Evolutionary conservation across 2,797 vertebrate species (phyloP).

Genomic region (Sebastes goodei): DNA sequence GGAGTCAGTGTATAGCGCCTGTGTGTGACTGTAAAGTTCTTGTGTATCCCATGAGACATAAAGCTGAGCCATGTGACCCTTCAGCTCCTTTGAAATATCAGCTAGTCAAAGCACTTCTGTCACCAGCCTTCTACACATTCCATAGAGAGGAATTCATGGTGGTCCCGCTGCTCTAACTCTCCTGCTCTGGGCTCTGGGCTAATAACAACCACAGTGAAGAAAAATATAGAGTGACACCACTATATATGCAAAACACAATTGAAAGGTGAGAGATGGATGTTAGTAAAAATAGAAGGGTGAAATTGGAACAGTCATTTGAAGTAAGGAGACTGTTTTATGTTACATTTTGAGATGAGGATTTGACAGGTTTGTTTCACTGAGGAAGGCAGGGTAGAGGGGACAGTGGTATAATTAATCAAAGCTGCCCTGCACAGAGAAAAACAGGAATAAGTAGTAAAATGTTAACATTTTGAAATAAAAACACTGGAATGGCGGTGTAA

Average conservation of each 20-base stretch:
- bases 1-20: neutral
- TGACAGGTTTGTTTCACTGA: neutral
- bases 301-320: neutral
- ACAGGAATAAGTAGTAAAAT: neutral
- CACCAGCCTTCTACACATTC: slow-evolving; percentile 15
- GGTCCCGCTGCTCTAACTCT: neutral
- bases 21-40: neutral
- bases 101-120: slow-evolving; percentile 22
- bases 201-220: slow-evolving; percentile 5
- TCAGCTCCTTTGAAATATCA: slow-evolving; percentile 33
- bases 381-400: neutral
- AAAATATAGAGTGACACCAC: neutral
- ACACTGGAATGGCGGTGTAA: neutral
- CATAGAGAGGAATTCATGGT: slow-evolving; percentile 13
- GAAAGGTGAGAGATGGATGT: neutral
- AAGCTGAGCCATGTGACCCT: slow-evolving; percentile 35
- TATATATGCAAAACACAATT: neutral
- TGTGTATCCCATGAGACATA: neutral
- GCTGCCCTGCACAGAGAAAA: neutral
- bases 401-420: neutral
- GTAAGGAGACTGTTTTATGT: neutral
- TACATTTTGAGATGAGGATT: neutral
- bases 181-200: neutral
- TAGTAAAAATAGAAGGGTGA: slow-evolving; percentile 23
- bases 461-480: neutral